These are phyloP conservation scores for Tetragnatha versicolor DNA, from an alignment of 1,140 invertebrate species.

Conservation along the genomic window DNA sequence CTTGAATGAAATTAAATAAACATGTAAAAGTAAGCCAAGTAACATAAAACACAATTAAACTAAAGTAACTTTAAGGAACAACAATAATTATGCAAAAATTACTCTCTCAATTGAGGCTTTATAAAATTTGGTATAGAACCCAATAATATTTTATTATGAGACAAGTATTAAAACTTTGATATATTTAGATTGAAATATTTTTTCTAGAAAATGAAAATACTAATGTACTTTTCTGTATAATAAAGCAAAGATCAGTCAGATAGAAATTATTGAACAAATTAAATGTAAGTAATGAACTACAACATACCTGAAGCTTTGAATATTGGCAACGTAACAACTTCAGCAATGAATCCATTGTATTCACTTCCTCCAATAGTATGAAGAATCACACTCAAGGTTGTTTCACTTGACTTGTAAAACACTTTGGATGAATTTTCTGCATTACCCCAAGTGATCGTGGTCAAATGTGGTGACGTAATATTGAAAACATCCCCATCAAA, in stretches of 20 bases:
- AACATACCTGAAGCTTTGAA: constrained; percentile 64
- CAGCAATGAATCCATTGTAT: constrained; percentile 96
- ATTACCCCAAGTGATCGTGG: constrained; percentile 49
- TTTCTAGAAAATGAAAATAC: no score
- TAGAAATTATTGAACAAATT: not conserved
- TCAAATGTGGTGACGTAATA: constrained; percentile 61
- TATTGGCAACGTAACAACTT: constrained; percentile 93
- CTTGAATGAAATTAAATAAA: not conserved
- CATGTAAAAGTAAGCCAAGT: not conserved
- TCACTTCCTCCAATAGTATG: constrained; percentile 93
- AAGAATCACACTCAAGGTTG: constrained; percentile 85
- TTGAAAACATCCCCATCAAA: constrained; percentile 95
- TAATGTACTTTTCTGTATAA: no score
- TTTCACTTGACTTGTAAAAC: constrained; percentile 57
- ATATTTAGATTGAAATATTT: no score
- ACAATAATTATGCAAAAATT: not conserved
- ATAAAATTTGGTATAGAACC: no score
- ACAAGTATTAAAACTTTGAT: no score
- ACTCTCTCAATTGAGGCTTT: no score
- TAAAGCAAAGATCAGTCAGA: not conserved
- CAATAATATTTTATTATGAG: no score
- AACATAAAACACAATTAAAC: not conserved
- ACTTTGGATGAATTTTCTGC: constrained; percentile 15
- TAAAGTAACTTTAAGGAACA: not conserved
- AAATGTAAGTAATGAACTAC: not conserved